Base-by-base conservation (phyloP, 2,888 invertebrate species). In the Resseliella maxima region DNA sequence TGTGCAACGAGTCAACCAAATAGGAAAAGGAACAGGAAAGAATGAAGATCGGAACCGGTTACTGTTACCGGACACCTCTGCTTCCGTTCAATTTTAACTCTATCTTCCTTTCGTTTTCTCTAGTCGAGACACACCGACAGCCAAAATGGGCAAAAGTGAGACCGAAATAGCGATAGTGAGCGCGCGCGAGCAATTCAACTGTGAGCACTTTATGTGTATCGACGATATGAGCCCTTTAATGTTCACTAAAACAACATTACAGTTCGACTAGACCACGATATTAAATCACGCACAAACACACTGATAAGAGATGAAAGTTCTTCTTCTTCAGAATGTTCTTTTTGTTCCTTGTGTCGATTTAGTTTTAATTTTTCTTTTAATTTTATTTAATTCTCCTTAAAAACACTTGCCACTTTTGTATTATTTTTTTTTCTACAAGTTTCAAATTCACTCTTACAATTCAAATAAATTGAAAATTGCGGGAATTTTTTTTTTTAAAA, bases 21-120 rank as follows among this genome's bases (percentile, higher is more conserved):
- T 89, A 90, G 91, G 91, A 91, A 91, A 90, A 90, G 91, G 91
- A 91, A 91, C 90, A 90, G 91, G 91, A 91, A 91, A 91, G 88
- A 91, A 90, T 90, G 91, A 90, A 90, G 91, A 91, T 91, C 91
- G 91, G 91, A 91, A 91, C 91, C 91, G 91, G 91, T 91, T 91
- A 91, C 91, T 91, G 91, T 91, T 91, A 91, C 91, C 91, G 91
- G 91, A 91, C 91, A 91, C 91, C 91, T 91, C 90, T 89, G 90
- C 90, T 91, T 91, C 91, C 91, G 91, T 89, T 88, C 89, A 89
- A 90, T 89, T 85, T 45, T 85, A 85, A 46, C 85, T 85, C 45
- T 85, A 38, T 31, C 31, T 45, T 85, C 41, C 41, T 85, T 45
- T 45, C 85, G 85, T 85, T 85, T 85, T 85, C n/a, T n/a, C 35